Evolutionary conservation across 1,140 invertebrate genomes (phyloP).

Genomic region (Geopemphigus sp.): DNA sequence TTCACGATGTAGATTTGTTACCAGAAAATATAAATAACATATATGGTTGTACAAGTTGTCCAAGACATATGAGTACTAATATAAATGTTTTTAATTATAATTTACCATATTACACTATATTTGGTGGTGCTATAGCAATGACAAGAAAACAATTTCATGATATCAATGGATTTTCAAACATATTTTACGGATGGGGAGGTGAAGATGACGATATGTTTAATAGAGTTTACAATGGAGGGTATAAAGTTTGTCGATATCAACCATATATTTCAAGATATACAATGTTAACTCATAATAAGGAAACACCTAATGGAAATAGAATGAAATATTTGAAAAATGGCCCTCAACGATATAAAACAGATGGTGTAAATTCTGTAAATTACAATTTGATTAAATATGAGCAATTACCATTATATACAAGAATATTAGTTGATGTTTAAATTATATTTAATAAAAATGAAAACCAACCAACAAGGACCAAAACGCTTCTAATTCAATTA

Average conservation of each 20-base stretch:
- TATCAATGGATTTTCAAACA: conserved; percentile 91
- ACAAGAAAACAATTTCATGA: conserved; percentile 67
- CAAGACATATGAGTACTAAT: conserved; percentile 89
- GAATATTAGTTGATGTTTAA: conserved; percentile 52
- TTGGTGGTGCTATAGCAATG: conserved; percentile 76
- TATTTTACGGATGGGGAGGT: conserved; percentile 83
- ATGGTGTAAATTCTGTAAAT: conserved; percentile 70
- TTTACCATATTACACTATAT: conserved; percentile 70
- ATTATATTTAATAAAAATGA: background rate
- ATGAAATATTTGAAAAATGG: conserved; percentile 57
- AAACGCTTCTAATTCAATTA: too few species aligned
- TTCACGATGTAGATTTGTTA: conserved; percentile 93
- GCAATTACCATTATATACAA: conserved; percentile 52
- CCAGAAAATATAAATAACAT: conserved; percentile 86
- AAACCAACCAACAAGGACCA: background rate
- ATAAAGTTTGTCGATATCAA: conserved; percentile 68
- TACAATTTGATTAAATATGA: conserved; percentile 55
- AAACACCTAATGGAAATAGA: conserved; percentile 56
- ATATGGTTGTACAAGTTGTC: conserved; percentile 83
- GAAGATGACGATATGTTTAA: conserved; percentile 79
- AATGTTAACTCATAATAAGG: conserved; percentile 72
- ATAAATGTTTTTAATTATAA: conserved; percentile 85
- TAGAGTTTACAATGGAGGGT: conserved; percentile 59
- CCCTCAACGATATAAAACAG: conserved; percentile 60
- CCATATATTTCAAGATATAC: conserved; percentile 71